Conservation (phyloP, 2,888 invertebrate species). For the Acholoe squamosa region DNA sequence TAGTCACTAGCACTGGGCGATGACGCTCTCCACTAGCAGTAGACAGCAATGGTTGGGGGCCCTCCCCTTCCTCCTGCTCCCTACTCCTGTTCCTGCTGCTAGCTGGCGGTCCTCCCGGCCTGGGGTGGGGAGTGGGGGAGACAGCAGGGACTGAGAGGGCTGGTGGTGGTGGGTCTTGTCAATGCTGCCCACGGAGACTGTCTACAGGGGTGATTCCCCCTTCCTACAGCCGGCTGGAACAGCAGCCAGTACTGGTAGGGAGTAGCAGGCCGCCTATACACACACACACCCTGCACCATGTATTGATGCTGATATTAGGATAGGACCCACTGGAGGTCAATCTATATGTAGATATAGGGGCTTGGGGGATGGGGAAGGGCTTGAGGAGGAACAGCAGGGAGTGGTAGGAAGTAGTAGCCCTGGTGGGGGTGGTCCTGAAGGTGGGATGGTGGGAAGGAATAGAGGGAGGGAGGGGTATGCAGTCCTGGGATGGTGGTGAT, state of each 20-base stretch:
- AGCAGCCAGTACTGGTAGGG: too few species aligned
- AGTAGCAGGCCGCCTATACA: too few species aligned
- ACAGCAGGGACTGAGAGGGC: background rate
- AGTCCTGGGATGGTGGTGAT: too few species aligned
- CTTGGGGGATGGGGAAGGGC: background rate
- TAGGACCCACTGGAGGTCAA: too few species aligned
- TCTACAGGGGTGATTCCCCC: too few species aligned
- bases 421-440: too few species aligned
- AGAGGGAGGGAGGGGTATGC: too few species aligned
- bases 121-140: background rate
- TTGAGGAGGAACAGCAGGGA: background rate
- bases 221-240: too few species aligned
- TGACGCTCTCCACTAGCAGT: too few species aligned
- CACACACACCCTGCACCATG: background rate
- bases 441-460: too few species aligned
- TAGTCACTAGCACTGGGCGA: too few species aligned
- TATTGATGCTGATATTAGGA: background rate
- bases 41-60: too few species aligned
- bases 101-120: background rate
- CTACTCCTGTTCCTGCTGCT: slow-evolving; percentile 8
- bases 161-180: background rate
- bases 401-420: background rate
- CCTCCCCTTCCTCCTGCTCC: background rate
- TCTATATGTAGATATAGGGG: background rate
- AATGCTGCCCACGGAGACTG: background rate